Conservation (phyloP, 2,113 vertebrate species). For the Gopherus evgoodei region DNA sequence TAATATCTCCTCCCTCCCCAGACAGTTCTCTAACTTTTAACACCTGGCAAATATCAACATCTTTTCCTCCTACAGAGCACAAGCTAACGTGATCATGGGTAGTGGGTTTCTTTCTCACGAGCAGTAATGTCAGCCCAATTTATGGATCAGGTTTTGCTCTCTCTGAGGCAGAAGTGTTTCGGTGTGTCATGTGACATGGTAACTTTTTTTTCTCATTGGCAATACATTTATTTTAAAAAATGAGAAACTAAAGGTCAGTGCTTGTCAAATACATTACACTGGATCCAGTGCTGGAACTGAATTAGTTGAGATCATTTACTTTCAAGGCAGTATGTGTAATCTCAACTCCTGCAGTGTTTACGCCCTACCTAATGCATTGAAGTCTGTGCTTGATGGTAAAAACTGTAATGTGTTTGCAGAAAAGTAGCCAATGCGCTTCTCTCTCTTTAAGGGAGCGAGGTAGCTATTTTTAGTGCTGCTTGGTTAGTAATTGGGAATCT, state of each 20-base stretch:
- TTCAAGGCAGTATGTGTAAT: slow-evolving; percentile 68
- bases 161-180: neutral
- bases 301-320: slow-evolving; percentile 33
- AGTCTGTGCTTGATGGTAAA: neutral
- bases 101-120: neutral
- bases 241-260: slow-evolving; percentile 29
- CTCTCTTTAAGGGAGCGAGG: neutral
- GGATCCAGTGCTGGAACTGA: neutral
- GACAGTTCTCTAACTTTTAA: neutral
- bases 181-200: neutral
- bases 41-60: neutral
- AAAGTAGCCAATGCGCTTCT: accelerated
- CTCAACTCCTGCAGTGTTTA: slow-evolving; percentile 45
- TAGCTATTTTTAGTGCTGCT: neutral
- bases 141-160: slow-evolving; percentile 8
- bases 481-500: neutral
- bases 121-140: slow-evolving; percentile 7
- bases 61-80: neutral
- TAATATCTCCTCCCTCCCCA: accelerated
- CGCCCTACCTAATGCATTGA: neutral
- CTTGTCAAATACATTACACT: slow-evolving; percentile 9
- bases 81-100: neutral
- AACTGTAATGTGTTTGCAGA: neutral
- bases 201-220: slow-evolving; percentile 11
- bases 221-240: slow-evolving; percentile 20